Percentiles rank a stretch among this genome's conserved stretches.
phyloP scores from a whole-genome alignment of 1,140 invertebrate genomes.

The Saccostrea cuccullata region DNA sequence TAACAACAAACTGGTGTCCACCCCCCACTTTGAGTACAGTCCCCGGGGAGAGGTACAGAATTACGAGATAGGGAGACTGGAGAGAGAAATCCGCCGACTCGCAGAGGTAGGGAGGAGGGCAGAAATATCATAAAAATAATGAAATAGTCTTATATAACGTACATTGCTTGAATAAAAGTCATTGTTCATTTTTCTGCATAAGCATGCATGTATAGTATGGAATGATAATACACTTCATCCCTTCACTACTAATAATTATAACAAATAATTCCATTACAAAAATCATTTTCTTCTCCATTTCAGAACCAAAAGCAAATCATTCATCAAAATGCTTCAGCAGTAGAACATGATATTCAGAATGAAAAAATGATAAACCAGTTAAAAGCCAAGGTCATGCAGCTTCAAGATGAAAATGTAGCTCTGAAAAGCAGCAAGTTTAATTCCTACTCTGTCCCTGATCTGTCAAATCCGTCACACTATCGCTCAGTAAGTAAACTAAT shows the following conservation, averaged over 20 bases:
- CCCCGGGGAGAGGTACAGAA: conserved; percentile 61
- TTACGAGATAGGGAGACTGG: conserved; percentile 65
- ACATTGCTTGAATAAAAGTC: too few relatives aligned
- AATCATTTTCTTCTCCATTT: neutral
- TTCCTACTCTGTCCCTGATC: conserved; percentile 62
- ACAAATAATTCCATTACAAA: too few relatives aligned
- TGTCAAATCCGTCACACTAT: conserved; percentile 53
- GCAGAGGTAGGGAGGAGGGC: conserved; percentile 53
- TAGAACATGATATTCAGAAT: conserved; percentile 25
- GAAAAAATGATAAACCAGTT: conserved; percentile 58
- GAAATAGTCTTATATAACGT: too few relatives aligned
- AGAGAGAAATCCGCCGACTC: conserved; percentile 65
- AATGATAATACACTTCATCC: too few relatives aligned
- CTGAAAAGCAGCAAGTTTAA: conserved; percentile 60
- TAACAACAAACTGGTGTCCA: conserved; percentile 15
- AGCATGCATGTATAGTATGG: too few relatives aligned
- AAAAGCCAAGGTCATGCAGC: conserved; percentile 60
- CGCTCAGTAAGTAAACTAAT: conserved; percentile 51
- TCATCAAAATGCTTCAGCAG: neutral
- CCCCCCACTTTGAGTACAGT: conserved; percentile 48
- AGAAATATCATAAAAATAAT: too few relatives aligned
- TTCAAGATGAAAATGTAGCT: conserved; percentile 63
- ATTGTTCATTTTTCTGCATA: too few relatives aligned
- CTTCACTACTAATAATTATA: too few relatives aligned
- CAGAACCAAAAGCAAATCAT: conserved; percentile 36